phyloP scores from a whole-genome alignment of 2,113 vertebrate species.

The Catharus fuscescens region DNA sequence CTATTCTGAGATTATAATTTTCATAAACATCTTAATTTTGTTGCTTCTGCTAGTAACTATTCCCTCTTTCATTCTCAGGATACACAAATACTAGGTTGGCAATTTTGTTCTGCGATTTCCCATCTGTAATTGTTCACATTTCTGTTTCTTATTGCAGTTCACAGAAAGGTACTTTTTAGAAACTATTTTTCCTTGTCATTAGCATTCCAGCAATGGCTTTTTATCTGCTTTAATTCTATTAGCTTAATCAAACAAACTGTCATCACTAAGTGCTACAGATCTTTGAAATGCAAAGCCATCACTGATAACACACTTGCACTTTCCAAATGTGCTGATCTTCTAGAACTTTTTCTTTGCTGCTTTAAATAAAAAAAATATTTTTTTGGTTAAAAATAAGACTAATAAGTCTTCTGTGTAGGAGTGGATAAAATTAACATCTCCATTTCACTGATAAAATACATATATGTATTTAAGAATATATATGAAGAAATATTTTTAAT shows the following conservation, averaged over 20 bases:
- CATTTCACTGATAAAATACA: not conserved
- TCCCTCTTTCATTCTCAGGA: not conserved
- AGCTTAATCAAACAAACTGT: not conserved
- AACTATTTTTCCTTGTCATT: not conserved
- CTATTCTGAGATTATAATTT: not conserved
- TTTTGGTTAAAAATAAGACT: not conserved
- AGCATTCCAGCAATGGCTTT: not conserved
- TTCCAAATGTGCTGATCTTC: not conserved
- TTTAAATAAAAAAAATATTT: not conserved
- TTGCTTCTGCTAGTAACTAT: not conserved
- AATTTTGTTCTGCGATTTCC: not conserved
- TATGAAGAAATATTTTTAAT: not conserved
- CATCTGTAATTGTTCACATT: not conserved
- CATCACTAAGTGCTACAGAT: not conserved
- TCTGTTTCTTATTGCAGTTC: not conserved
- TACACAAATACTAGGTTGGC: not conserved
- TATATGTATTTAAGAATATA: not conserved
- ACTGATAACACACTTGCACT: not conserved
- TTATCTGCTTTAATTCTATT: not conserved
- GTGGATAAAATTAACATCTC: not conserved
- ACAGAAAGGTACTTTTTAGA: not conserved
- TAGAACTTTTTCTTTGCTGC: not conserved
- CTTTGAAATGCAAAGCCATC: not conserved
- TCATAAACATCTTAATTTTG: not conserved
- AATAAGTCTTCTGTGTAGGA: not conserved